Base-by-base conservation (phyloP, 2,888 invertebrate species). In the Hirtodrosophila alboralis region DNA sequence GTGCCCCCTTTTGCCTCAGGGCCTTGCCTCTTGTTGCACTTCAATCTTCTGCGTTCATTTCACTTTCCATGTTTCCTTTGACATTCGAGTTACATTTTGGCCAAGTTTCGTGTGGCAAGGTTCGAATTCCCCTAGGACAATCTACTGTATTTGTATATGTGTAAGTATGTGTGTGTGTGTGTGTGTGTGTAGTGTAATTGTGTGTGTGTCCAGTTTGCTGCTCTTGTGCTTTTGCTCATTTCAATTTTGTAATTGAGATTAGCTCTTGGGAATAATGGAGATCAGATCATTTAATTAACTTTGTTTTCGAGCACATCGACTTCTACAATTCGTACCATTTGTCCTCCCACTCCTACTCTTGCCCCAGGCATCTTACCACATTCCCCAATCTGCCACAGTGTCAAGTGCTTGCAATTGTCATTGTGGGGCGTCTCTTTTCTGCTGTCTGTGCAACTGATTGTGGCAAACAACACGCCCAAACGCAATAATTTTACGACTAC, bases 241-340 rank as follows among this genome's bases (percentile, higher is more conserved):
- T 87, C 84, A 86, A 88, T 88, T 87, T 86, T 79, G 84, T 88
- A 88, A 89, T 86, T 87, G 85, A 84, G 89, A 86, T 85, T 88
- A 81, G 79, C 87, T 78, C 84, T 84, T 83, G 83, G 86, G 84
- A 74, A 86, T 86, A 87, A 87, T 84, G 79, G 79, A 87, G 89
- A 89, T 88, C 86, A 83, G 84, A 89, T 87, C 88, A 87, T 88
- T 88, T 89, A 88, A 88, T 88, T 88, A 88, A 88, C 81, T 88
- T 89, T 87, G 75, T 77, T 81, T 75, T 85, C 86, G 73, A 78
- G 79, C 73, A 78, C 79, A 85, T 78, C 59, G 56, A 66, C 57
- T 54, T 44, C 52, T 53, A 36, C 58, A 38, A 53, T 62, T 59
- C 45, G 18, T 30, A 26, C 72, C 47, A 7, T 7, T 16, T 1